Evolutionary conservation across 2,888 invertebrate species (phyloP), one percentile per base, ranked within the genome.

Genomic region (Ariolimax columbianus): DNA sequence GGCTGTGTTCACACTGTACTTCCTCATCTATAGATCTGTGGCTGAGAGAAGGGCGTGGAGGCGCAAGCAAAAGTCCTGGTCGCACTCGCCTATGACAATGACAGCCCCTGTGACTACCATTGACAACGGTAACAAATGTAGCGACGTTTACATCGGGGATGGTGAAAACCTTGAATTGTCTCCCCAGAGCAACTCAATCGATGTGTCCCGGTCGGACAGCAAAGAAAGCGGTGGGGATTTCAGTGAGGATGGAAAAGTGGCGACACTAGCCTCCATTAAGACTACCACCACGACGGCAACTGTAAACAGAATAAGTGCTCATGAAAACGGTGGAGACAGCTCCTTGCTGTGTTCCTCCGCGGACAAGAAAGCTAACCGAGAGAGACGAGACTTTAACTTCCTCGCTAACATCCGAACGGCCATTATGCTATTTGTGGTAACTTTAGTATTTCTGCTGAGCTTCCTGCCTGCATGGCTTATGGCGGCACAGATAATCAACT

Each of bases 401-500:
- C 89, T 92, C 87, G 92, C 92, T 23, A 94, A 94, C 88, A 91
- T 94, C 68, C 93, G 93, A 86, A 94, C 94, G 19, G 94, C 94
- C 30, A 90, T 91, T 63, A 94, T 94, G 93, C 86, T 94, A 84
- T 94, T 94, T 81, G 93, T 94, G 38, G 94, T 94, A 19, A 92
- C 93, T 59, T 87, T 93, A 0, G 93, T 93, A 30, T 94, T 93
- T 87, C 91, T 94, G 23, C 86, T 94, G 63, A 92, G 93, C 36
- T 94, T 93, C 88, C 86, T 93, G 75, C 94, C 94, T 0, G 93
- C 94, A 4, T 93, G 92, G 91, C 89, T 94, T 33, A 93, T 93
- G 92, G 92, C 93, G 0, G 88, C 91, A 36, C 51, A 88, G 59
- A 84, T 92, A 40, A 88, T 93, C 9, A 83, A 86, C 9, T 90